phyloP scores from a whole-genome alignment of 1,140 invertebrate genomes.

The Hyles vespertilio region DNA sequence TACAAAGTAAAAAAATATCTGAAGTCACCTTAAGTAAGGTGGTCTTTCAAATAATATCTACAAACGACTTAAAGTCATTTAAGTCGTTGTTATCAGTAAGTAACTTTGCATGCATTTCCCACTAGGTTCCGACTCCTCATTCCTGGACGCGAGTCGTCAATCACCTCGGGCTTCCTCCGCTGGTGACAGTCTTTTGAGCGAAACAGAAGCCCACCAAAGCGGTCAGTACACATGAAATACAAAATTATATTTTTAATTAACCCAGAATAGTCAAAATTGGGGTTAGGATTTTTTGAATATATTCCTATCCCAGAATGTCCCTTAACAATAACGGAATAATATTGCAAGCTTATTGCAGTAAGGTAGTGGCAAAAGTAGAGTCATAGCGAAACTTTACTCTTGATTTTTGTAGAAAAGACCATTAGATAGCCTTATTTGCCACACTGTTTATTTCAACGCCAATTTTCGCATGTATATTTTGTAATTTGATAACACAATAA shows the following conservation, averaged over 20 bases:
- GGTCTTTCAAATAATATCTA: too few relatives aligned
- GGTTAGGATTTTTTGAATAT: too few relatives aligned
- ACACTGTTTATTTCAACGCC: constrained; percentile 56
- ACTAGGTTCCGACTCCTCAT: constrained; percentile 64
- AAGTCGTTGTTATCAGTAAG: too few relatives aligned
- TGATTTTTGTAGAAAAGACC: constrained; percentile 45
- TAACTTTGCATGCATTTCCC: too few relatives aligned
- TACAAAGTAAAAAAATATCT: too few relatives aligned
- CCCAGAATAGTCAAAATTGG: neutral
- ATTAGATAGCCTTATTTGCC: constrained; percentile 61
- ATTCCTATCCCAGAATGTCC: neutral
- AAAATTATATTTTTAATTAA: neutral
- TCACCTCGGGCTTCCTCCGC: constrained; percentile 65
- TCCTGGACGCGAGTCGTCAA: constrained; percentile 62
- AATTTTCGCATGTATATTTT: constrained; percentile 54
- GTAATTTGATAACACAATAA: constrained; percentile 28
- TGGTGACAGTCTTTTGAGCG: constrained; percentile 64
- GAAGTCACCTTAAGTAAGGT: too few relatives aligned
- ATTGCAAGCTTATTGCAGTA: constrained; percentile 48
- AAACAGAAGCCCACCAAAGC: constrained; percentile 70
- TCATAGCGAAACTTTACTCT: constrained; percentile 75
- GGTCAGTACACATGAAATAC: constrained; percentile 45
- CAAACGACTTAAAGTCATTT: too few relatives aligned
- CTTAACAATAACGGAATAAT: constrained; percentile 15
- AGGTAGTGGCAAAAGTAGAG: constrained; percentile 70